These are phyloP conservation scores for Nematostella vectensis DNA, from an alignment of 92 coral and sea anemone genomes.

Conservation along the genomic window DNA sequence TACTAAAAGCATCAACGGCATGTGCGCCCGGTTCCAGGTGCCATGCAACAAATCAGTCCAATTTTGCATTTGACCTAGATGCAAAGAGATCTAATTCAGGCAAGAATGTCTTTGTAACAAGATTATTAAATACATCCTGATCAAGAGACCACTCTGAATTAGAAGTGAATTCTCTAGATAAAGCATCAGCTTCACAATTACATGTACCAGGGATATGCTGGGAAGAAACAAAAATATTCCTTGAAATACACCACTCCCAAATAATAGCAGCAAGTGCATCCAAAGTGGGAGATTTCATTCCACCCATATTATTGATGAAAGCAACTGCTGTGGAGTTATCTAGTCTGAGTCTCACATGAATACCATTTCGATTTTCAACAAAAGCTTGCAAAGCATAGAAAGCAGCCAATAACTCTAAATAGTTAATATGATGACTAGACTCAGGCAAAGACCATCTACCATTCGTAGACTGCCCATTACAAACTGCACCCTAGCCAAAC, in stretches of 20 bases:
- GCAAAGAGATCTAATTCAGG: conserved; percentile 50
- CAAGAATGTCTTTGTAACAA: not conserved
- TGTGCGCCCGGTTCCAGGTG: conserved; percentile 33
- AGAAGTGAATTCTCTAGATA: conserved; percentile 14
- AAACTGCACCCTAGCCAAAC: conserved; percentile 23
- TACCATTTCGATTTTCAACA: not conserved
- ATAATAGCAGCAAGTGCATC: conserved; percentile 10
- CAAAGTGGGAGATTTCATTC: conserved; percentile 7
- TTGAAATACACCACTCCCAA: conserved; percentile 39
- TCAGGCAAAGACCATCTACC: conserved; percentile 36
- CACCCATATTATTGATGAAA: conserved; percentile 42
- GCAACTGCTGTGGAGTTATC: conserved; percentile 31
- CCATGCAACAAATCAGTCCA: conserved; percentile 35
- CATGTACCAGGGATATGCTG: conserved; percentile 26
- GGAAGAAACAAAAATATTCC: conserved; percentile 23
- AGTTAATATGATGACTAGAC: conserved; percentile 20
- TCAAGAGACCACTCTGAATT: conserved; percentile 27
- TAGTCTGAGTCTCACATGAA: conserved; percentile 16
- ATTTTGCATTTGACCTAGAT: conserved; percentile 35
- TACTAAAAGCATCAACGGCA: conserved; percentile 33
- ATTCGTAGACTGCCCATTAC: conserved; percentile 5
- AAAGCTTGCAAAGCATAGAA: conserved; percentile 25
- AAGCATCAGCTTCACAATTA: conserved; percentile 18
- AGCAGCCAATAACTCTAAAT: conserved; percentile 22
- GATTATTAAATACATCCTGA: conserved; percentile 8